Evolutionary conservation across 2,888 invertebrate species (phyloP), one percentile per base, ranked within the genome.

Genomic region (Ophonus ardosiacus): DNA sequence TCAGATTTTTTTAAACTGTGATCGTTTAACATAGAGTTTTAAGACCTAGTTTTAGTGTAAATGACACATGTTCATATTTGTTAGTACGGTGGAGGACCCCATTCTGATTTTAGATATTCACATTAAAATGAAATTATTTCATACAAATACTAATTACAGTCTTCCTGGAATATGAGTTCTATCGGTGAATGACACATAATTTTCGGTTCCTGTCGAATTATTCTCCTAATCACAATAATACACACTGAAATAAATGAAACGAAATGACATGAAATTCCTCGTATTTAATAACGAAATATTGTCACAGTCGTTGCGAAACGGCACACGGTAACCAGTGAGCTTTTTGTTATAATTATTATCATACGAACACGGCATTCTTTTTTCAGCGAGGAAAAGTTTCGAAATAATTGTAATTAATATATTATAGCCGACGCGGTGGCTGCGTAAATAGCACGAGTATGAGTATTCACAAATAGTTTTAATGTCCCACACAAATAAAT

Each of bases 341-440:
- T 74, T 74, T 78, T 78, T 78, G 78, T 59, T 21, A 78, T 78
- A 78, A 78, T 78, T 78, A 78, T 78, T 78, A 38, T 78, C 43
- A 74, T 78, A 78, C 31, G 21, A 43, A 78, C 56, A 57, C 78
- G 24, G 8, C 17, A 31, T 78, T 78, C 57, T 78, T 59, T 78
- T 78, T 78, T 57, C 57, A 15, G 56, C 31, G 43, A 74, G 71
- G 71, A 74, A 71, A 40, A 17, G 57, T 78, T 78, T 78, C 78
- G 78, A 65, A 63, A 81, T 80, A 59, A 61, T 63, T 81, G 65
- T 81, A 81, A 81, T 81, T 61, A 81, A 81, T 65, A 61, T 59
- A 63, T 61, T 65, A 40, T 63, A 81, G 18, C 63, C 24, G 78
- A 78, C 57, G 18, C 81, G 81, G 81, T 81, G n/a, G 0, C 63